Evolutionary conservation across 92 coral and sea anemone species (phyloP).

Genomic region (Phenganax subtilis): DNA sequence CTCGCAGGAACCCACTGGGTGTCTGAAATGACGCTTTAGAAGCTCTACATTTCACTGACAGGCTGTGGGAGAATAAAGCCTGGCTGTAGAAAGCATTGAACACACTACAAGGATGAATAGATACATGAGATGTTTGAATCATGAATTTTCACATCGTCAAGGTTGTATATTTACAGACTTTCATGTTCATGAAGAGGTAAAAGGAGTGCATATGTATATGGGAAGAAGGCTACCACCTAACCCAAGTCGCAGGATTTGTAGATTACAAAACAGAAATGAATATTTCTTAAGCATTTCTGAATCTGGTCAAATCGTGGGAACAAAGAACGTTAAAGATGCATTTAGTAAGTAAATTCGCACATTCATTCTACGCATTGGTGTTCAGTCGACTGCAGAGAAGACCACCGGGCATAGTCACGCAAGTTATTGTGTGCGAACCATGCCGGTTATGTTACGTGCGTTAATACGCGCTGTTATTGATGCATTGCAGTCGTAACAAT

Average conservation of each 20-base stretch:
- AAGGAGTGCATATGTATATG: slow-evolving; percentile 23
- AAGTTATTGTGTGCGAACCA: neutral
- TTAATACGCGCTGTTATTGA: too few species aligned
- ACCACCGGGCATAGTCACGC: neutral
- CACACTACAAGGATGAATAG: slow-evolving; percentile 27
- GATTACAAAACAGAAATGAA: slow-evolving; percentile 33
- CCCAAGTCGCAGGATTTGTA: slow-evolving; percentile 33
- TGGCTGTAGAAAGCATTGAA: slow-evolving; percentile 20
- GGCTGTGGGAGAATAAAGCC: slow-evolving; percentile 23
- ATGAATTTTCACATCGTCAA: slow-evolving; percentile 38
- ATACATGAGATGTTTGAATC: slow-evolving; percentile 27
- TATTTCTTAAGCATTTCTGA: slow-evolving; percentile 30
- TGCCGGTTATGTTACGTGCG: neutral
- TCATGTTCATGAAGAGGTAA: slow-evolving; percentile 32
- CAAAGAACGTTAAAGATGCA: slow-evolving; percentile 24
- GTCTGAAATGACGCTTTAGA: neutral
- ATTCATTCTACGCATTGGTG: neutral
- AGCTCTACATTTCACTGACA: neutral
- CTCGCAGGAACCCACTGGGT: slow-evolving; percentile 12
- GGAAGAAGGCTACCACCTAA: slow-evolving; percentile 30
- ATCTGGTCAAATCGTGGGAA: slow-evolving; percentile 39
- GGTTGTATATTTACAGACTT: slow-evolving; percentile 43
- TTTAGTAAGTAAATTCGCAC: slow-evolving; percentile 30
- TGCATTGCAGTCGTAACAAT: neutral
- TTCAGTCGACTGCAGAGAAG: too few species aligned